These are phyloP conservation scores for Ochropacha duplaris DNA, from an alignment of 2,888 invertebrate species.

Conservation along the genomic window DNA sequence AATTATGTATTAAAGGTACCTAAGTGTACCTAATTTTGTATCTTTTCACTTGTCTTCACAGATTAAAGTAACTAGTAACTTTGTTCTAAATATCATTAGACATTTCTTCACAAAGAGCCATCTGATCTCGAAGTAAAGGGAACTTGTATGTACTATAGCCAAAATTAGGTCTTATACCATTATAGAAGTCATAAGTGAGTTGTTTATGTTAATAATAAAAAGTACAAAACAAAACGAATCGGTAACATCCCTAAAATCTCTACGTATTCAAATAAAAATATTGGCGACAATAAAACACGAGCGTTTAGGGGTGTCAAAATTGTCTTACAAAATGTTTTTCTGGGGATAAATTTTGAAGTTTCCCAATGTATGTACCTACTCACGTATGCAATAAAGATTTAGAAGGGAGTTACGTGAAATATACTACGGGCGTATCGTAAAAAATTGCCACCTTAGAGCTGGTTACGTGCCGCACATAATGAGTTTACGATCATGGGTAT, in stretches of 20 bases:
- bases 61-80: too few relatives aligned
- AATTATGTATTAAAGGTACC: too few relatives aligned
- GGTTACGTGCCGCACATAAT: constrained; percentile 10
- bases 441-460: constrained; percentile 9
- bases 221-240: neutral
- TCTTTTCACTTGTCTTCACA: too few relatives aligned
- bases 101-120: neutral
- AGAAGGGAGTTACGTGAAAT: constrained; percentile 53
- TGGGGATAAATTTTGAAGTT: constrained; percentile 58
- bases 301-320: constrained; percentile 72
- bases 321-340: constrained; percentile 57
- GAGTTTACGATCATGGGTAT: neutral
- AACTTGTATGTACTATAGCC: too few relatives aligned
- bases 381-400: constrained; percentile 70
- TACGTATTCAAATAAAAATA: constrained; percentile 70
- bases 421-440: constrained; percentile 37
- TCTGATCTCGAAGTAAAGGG: neutral
- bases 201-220: too few relatives aligned
- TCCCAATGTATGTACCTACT: constrained; percentile 51
- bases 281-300: constrained; percentile 72
- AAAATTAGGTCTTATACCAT: too few relatives aligned
- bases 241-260: neutral
- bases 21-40: too few relatives aligned
- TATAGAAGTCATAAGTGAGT: too few relatives aligned
- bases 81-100: too few relatives aligned